Evolutionary conservation across 2,888 invertebrate genomes (phyloP), one percentile per base, ranked within the genome.

Genomic region (Drosophila acutilabella): DNA sequence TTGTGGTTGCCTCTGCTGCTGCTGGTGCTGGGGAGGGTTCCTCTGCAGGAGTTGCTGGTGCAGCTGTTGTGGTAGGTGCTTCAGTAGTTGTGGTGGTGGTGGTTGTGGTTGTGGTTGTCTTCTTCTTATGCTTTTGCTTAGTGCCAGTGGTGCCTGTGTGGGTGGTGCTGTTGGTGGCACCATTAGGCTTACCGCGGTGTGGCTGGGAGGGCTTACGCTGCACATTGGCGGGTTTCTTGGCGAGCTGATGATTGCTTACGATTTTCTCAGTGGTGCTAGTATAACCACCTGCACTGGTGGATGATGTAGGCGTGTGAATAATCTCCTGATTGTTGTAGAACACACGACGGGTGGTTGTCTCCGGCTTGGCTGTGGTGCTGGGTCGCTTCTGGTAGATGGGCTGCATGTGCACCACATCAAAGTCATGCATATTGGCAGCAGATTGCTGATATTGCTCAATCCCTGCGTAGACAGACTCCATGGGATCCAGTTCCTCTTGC

Each of bases 311-410:
- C 23, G 86, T 84, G 10, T 90, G 88, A 0, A 90, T 70, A 0
- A 91, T 64, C 56, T 91, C 91, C 18, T 91, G 85, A 47, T 92
- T 91, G 50, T 91, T 92, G 33, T 90, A 88, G 53, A 91, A 91
- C 0, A 91, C 81, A 2, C 87, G 89, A 0, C 87, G 80, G 0
- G 91, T 91, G 16, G 90, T 90, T 2, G 90, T 79, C 57, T 91
- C 91, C 5, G 80, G 75, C 1, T 54, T 60, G 20, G n/a, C 11
- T 0, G 84, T 79, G 30, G 71, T 69, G 59, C 65, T 64, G 2
- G 90, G 81, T 16, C 81, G 57, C 47, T 91, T 90, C 26, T 90
- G 86, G 20, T 90, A 90, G 23, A 90, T 85, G 1, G 91, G 91
- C 59, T 90, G 90, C 87, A 91, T 87, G 33, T 91, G 83, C 7